Evolutionary conservation across 37 sponge, comb jelly and placozoan species (phyloP), one percentile per base, ranked within the genome.

Genomic region (Aplysina aerophoba): DNA sequence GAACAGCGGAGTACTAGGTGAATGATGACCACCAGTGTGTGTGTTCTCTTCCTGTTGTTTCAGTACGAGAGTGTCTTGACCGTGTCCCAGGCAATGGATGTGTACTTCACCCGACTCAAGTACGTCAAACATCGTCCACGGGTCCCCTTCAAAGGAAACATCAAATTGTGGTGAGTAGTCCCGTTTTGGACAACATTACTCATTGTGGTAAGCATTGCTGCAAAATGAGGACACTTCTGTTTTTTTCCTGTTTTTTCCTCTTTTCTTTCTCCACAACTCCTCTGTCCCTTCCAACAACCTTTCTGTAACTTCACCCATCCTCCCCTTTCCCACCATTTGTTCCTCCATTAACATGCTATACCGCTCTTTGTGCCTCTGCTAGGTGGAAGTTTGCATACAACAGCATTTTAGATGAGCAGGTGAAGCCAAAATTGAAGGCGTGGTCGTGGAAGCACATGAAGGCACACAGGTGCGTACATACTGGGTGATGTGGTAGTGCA

Each of bases 391-490:
- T 87, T 73, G 95, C 95, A 55, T 86, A 87, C 73, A 79, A 83
- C 60, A 83, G 86, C 50, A 85, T 95, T n/a, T 37, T 85, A 39
- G 90, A 92, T 81, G 89, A 94, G 63, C 79, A 85, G 8, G 94
- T 93, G 55, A 83, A 73, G 74, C 84, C 91, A 55, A 90, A 68
- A 59, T 37, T 83, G 20, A 31, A 66, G 38, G 82, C 82, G 82
- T 90, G 91, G 91, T 93, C 94, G 17, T 93, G 94, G 94, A 74
- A 20, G 28, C 94, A 90, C 86, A 93, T 93, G 65, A 90, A 93
- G 57, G 61, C 84, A 41, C 91, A 90, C 88, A 93, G 94, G 94
- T 93, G 35, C 8, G 80, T 74, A 25, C 30, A 50, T 74, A n/a
- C 22, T n/a, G 81, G 58, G 54, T 25, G 72, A 84, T 67, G 72